Conservation (phyloP, 2,888 invertebrate species). For the Elegia similella region DNA sequence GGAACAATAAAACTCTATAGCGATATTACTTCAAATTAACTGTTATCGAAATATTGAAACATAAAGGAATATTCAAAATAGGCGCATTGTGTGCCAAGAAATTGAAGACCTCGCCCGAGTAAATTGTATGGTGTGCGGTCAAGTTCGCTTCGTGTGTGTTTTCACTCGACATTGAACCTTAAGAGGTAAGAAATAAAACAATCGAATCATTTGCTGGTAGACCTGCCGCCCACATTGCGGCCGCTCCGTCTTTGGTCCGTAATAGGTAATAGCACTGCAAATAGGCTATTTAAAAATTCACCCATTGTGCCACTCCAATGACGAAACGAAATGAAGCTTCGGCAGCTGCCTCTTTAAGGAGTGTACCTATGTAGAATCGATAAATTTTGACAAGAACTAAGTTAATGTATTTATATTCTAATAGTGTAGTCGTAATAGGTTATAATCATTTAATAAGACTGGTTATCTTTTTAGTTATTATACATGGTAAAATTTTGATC, state of each 20-base stretch:
- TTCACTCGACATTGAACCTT: constrained; percentile 2
- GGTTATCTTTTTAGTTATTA: too few species aligned
- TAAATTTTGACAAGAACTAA: too few species aligned
- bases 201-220: not conserved
- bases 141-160: not conserved
- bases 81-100: constrained; percentile 33
- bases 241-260: constrained; percentile 33
- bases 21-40: constrained; percentile 7
- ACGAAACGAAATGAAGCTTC: constrained; percentile 2
- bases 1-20: constrained; percentile 3
- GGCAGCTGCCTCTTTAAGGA: not conserved
- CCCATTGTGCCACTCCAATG: constrained; percentile 9
- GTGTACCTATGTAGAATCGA: too few species aligned
- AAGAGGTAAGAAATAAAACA: not conserved
- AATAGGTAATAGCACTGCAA: constrained; percentile 47
- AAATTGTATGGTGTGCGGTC: constrained; percentile 46
- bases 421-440: too few species aligned
- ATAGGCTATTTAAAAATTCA: constrained; percentile 40
- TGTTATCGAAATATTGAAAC: constrained; percentile 7
- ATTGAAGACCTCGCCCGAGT: constrained; percentile 39
- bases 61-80: constrained; percentile 13
- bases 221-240: constrained; percentile 37
- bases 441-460: too few species aligned
- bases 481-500: too few species aligned
- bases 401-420: too few species aligned